Percentiles rank a stretch among this genome's conserved stretches.
phyloP scores from a whole-genome alignment of 2,888 invertebrate species.

The Frankliniella fusca region DNA sequence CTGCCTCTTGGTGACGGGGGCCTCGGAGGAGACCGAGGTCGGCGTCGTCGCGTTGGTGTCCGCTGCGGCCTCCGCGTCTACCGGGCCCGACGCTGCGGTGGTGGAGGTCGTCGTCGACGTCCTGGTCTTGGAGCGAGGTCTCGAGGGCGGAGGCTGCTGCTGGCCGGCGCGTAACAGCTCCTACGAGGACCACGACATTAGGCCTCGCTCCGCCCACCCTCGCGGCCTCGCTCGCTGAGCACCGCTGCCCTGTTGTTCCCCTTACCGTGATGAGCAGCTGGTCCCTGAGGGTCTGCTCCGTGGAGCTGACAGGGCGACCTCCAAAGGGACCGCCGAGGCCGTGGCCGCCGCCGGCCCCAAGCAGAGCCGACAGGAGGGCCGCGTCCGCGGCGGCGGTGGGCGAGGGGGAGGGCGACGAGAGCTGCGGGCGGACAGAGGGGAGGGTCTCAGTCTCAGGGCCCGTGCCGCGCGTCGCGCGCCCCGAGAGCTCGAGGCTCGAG shows the following conservation, averaged over 20 bases:
- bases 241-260: neutral
- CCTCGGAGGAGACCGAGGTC: neutral
- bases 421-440: neutral
- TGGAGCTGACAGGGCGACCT: constrained; percentile 11
- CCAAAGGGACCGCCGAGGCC: neutral
- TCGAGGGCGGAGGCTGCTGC: neutral
- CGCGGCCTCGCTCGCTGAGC: too few relatives aligned
- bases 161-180: neutral
- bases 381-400: neutral
- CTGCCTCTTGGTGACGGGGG: constrained; percentile 1
- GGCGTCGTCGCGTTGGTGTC: too few relatives aligned
- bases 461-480: too few relatives aligned
- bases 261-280: constrained; percentile 11
- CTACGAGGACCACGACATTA: neutral
- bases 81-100: neutral
- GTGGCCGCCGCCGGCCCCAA: neutral
- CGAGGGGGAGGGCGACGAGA: neutral
- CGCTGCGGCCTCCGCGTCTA: neutral
- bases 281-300: neutral
- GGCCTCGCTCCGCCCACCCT: too few relatives aligned
- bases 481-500: neutral
- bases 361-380: neutral
- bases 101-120: neutral
- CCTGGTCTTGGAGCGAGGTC: neutral
- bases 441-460: neutral